Conservation (phyloP, 2,888 invertebrate genomes). For the Drosophila longiperda region DNA sequence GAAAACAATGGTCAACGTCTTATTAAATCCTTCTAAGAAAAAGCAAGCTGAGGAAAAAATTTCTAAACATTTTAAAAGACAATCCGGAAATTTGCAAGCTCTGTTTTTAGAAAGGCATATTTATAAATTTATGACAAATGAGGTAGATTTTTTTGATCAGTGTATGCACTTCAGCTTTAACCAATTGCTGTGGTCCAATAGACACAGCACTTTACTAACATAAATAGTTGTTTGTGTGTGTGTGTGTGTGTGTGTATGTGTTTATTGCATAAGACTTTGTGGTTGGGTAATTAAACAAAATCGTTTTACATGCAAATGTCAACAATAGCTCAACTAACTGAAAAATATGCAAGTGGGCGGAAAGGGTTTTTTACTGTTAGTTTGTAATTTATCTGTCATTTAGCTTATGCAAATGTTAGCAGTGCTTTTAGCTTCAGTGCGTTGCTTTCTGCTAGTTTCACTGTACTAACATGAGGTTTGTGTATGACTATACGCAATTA, state of each 20-base stretch:
- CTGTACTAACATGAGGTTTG: slow-evolving; percentile 2
- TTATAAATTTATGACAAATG: fast-evolving
- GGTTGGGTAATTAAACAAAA: slow-evolving; percentile 65
- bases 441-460: slow-evolving; percentile 9
- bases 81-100: not conserved
- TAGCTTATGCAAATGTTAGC: slow-evolving; percentile 44
- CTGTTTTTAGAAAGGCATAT: not conserved
- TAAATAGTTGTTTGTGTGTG: slow-evolving; percentile 4
- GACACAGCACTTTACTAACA: slow-evolving; percentile 33
- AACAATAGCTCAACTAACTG: slow-evolving; percentile 9
- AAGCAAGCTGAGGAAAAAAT: not conserved
- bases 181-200: slow-evolving; percentile 36
- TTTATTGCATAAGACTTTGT: slow-evolving; percentile 40
- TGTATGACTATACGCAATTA: slow-evolving; percentile 10
- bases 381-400: not conserved
- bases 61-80: not conserved
- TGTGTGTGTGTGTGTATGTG: slow-evolving; percentile 9
- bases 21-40: not conserved
- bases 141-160: not conserved
- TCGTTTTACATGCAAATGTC: slow-evolving; percentile 35
- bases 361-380: slow-evolving; percentile 4
- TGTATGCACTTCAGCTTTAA: slow-evolving; percentile 10
- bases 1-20: not conserved
- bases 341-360: slow-evolving; percentile 34
- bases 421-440: slow-evolving; percentile 18